phyloP scores from a whole-genome alignment of 2,888 invertebrate species.

The Eupithecia tripunctaria region DNA sequence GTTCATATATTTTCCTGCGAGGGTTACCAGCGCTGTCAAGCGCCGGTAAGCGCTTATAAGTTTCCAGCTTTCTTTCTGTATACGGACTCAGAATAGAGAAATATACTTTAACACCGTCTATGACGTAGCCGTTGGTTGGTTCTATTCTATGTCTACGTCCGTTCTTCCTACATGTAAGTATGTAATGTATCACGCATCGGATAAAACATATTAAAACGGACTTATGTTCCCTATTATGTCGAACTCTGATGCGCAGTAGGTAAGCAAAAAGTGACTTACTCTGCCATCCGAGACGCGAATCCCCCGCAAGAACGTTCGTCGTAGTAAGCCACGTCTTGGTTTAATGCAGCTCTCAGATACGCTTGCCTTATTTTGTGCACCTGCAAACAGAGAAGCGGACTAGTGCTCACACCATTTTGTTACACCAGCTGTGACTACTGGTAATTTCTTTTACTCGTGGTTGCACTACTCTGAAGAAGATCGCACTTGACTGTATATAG shows the following conservation, averaged over 20 bases:
- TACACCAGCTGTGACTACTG: no score
- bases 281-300: slow-evolving; percentile 89
- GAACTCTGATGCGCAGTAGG: background rate
- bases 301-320: slow-evolving; percentile 88
- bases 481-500: no score
- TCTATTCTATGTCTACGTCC: background rate
- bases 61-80: no score
- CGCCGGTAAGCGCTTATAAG: no score
- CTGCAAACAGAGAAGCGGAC: no score
- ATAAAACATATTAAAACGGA: background rate
- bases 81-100: no score
- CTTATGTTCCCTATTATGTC: background rate
- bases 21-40: no score
- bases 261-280: slow-evolving; percentile 78
- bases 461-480: no score
- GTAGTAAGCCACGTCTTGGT: slow-evolving; percentile 89
- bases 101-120: background rate
- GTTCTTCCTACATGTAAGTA: background rate
- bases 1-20: no score
- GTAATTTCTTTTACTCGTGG: no score
- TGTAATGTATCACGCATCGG: no score
- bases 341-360: slow-evolving; percentile 86
- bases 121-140: background rate
- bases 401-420: no score
- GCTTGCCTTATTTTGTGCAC: slow-evolving; percentile 84